Base-by-base conservation (phyloP, 1,140 invertebrate species). In the Drosophila setifemur region DNA sequence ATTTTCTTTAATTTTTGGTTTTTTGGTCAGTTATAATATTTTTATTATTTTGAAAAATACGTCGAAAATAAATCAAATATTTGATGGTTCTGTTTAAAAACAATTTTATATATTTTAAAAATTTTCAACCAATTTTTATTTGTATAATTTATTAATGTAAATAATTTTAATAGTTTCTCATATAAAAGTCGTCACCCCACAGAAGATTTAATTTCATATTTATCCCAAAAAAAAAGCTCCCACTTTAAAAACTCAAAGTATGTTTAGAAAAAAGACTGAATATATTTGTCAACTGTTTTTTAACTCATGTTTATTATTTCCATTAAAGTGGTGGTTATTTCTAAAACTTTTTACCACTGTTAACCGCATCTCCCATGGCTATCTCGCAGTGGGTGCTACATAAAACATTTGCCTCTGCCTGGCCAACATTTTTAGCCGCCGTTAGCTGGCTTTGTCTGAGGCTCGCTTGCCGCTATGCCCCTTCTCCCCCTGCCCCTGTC, bases 371-470 rank as follows among this genome's bases (percentile, higher is more conserved):
- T 73, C 60, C 54, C 69, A 58, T 69, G 75, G 70, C 75, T 79
- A 52, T 70, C 45, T 67, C 58, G 37, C 54, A 45, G 69, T 79
- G 78, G 55, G 68, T 63, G 61, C 61, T 73, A 60, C 55, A 83
- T 85, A 73, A 85, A 83, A 70, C 73, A 83, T 73, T 64, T 73
- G 63, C 69, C 69, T 57, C 53, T 44, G 64, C 69, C 39, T 48
- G 69, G 68, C 81, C 79, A 73, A 58, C 78, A 78, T 83, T 82
- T 83, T 82, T 83, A 77, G 73, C 71, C 73, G 68, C 53, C 55
- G 35, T 21, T 63, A 69, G 23, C 63, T 52, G 55, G 72, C 78
- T 73, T 83, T 83, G 78, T 83, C 70, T 83, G 74, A 63, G 74
- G 76, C 29, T 49, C 64, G 63, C 43, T 45, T 69, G 55, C 63